Base-by-base conservation (phyloP, 2,797 vertebrate species). In the Nothura maculosa region DNA sequence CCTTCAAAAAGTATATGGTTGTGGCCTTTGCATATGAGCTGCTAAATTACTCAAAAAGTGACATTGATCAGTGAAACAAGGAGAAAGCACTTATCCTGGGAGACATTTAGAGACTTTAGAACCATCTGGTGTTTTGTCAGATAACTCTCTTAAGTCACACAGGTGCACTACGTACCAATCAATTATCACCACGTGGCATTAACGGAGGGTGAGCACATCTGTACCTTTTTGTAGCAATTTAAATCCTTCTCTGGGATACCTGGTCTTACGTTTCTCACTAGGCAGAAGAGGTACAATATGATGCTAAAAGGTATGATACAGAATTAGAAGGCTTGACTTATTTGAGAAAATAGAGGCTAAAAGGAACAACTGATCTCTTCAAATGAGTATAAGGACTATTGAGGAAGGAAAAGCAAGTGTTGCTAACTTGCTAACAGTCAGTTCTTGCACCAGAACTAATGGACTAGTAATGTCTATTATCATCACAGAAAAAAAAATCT, bases 41-140 rank as follows among this genome's bases (percentile, higher is more conserved):
- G 61, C 47, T 87, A 82, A 72, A 68, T 68, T 87, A 83, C 47
- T 81, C 69, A 78, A 42, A 21, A 78, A 78, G 24, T 36, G 27
- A 85, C 55, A 87, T 3, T 78, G 54, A 78, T 36, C 64, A 85
- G 45, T 85, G 58, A 91, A 94, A 50, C 32, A 68, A 89, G 57
- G 60, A 89, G 34, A 80, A 92, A 87, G 34, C 22, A 27, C 18
- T 85, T 90, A 76, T 69, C 66, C 60, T 69, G 70, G 82, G 87
- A 93, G 66, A 85, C 34, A 78, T 70, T 20, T 43, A 36, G 47
- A 93, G 82, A 91, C 45, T 88, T 84, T 52, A 84, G 45, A 60
- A 81, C 77, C 88, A 94, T 94, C 80, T 95, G 87, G 43, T 77
- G 72, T 64, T 90, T 73, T 52, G 63, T 64, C 83, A 70, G 78